Conservation (phyloP, 2,888 invertebrate species). For the Electrophaes corylata region DNA sequence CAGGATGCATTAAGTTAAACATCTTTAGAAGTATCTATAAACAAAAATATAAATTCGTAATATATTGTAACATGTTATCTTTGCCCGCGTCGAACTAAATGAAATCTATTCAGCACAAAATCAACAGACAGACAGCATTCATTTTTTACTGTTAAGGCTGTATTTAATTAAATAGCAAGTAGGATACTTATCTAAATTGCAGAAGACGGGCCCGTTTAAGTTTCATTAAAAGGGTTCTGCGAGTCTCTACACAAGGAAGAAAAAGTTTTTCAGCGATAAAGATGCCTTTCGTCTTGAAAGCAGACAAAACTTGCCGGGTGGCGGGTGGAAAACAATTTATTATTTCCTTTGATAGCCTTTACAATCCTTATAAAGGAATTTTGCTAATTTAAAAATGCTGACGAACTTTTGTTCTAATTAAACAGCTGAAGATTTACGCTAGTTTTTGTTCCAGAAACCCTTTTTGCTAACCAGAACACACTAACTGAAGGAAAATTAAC, state of each 20-base stretch:
- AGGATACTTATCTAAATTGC: constrained; percentile 73
- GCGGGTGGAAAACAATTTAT: constrained; percentile 67
- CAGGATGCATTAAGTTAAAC: constrained; percentile 20
- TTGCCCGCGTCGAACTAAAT: neutral
- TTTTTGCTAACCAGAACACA: constrained; percentile 24
- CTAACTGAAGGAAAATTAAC: constrained; percentile 13
- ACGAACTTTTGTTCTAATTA: constrained; percentile 44
- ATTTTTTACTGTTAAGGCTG: constrained; percentile 41
- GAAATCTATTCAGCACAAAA: neutral
- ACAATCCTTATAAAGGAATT: constrained; percentile 54
- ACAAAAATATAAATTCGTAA: too few relatives aligned
- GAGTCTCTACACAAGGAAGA: constrained; percentile 63
- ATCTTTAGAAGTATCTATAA: constrained; percentile 13
- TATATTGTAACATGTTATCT: neutral
- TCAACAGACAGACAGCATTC: constrained; percentile 15
- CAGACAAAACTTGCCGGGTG: constrained; percentile 64
- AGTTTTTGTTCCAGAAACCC: constrained; percentile 31
- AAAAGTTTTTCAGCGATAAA: constrained; percentile 78
- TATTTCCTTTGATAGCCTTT: constrained; percentile 64
- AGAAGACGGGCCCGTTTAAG: constrained; percentile 66
- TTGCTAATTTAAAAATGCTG: constrained; percentile 55
- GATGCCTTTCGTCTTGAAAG: constrained; percentile 71
- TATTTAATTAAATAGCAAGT: constrained; percentile 65
- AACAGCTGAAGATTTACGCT: constrained; percentile 42
- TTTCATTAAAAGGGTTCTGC: constrained; percentile 71